Conservation (phyloP, 2,888 invertebrate genomes). For the Serripes groenlandicus region DNA sequence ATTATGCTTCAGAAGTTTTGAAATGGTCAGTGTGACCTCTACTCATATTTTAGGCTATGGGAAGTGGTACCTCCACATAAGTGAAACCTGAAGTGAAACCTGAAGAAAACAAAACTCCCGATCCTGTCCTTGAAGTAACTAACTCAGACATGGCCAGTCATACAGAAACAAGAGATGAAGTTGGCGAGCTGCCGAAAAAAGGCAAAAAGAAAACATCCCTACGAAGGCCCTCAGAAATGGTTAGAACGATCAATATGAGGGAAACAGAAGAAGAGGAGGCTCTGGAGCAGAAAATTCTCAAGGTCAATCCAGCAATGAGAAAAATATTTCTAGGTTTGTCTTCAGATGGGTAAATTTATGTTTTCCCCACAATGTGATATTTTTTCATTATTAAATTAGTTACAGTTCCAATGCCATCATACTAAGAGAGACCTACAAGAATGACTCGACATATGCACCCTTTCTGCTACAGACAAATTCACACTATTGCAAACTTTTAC, state of each 20-base stretch:
- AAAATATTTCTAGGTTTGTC: slow-evolving; percentile 36
- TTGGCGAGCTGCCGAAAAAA: not conserved
- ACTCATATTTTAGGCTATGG: no score
- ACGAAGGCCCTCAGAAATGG: slow-evolving; percentile 35
- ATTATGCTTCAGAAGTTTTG: no score
- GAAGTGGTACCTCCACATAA: not conserved
- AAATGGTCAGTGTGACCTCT: no score
- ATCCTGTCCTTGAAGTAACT: no score
- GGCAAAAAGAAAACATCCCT: not conserved
- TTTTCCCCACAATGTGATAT: not conserved
- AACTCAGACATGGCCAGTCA: not conserved
- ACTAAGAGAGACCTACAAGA: no score
- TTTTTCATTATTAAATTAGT: no score
- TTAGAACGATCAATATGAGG: slow-evolving; percentile 24
- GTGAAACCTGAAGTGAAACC: not conserved
- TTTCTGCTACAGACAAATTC: no score
- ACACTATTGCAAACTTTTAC: no score
- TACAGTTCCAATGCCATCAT: no score
- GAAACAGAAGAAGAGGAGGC: slow-evolving; percentile 27
- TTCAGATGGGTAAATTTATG: not conserved
- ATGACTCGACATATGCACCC: no score
- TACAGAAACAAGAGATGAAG: not conserved
- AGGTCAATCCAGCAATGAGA: slow-evolving; percentile 26
- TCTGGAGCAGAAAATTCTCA: slow-evolving; percentile 35
- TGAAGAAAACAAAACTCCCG: no score